These are phyloP conservation scores for Sisor rabdophorus DNA, from an alignment of 2,113 vertebrate species.

Conservation along the genomic window DNA sequence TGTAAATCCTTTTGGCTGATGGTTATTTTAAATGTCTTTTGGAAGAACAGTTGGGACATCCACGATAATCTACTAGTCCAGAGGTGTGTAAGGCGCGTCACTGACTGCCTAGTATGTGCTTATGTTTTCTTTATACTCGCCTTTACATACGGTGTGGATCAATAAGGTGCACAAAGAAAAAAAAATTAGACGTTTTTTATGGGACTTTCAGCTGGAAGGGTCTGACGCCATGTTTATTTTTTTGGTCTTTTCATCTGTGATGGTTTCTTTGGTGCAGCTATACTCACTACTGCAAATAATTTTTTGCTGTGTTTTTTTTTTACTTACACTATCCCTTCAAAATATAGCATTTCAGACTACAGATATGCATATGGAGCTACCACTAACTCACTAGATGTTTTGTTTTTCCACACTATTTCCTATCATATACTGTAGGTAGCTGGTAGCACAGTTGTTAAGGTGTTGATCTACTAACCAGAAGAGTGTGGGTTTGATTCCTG, in stretches of 20 bases:
- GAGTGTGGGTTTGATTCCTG: too few species aligned
- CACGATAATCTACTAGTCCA: slow-evolving; percentile 1
- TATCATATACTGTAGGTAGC: not conserved
- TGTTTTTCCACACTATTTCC: not conserved
- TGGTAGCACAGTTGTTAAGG: too few species aligned
- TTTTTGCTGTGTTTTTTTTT: not conserved
- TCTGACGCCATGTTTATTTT: not conserved
- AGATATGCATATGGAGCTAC: not conserved
- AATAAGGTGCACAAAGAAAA: not conserved
- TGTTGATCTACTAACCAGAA: too few species aligned
- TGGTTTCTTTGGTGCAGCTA: not conserved
- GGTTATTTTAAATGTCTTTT: not conserved
- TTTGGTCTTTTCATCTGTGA: not conserved
- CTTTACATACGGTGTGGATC: not conserved
- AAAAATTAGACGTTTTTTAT: slow-evolving; percentile 29
- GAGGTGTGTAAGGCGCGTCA: slow-evolving; percentile 5
- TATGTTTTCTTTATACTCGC: not conserved
- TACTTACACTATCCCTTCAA: not conserved
- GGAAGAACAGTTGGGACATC: not conserved
- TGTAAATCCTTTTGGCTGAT: not conserved
- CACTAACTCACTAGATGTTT: too few species aligned
- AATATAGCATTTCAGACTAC: not conserved
- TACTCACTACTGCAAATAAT: not conserved
- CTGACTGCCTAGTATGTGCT: not conserved
- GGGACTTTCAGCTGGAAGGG: not conserved